Evolutionary conservation across 2,113 vertebrate genomes (phyloP).

Genomic region (Gavialis gangeticus): DNA sequence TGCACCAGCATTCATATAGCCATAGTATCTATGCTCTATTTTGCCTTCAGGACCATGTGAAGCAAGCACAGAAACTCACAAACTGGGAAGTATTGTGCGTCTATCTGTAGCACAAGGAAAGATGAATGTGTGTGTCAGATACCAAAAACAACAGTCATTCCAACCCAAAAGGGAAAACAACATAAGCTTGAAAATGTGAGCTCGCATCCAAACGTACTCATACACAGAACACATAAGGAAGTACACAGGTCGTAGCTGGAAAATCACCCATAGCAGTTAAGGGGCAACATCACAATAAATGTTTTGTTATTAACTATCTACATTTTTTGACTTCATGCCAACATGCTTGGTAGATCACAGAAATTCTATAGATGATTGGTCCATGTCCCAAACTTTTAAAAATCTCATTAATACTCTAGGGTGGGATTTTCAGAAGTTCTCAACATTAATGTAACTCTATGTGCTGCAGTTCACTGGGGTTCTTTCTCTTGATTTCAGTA

Average conservation of each 20-base stretch:
- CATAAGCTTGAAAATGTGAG: conserved; percentile 49
- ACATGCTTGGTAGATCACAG: neutral
- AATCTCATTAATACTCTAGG: neutral
- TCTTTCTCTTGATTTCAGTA: neutral
- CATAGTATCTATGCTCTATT: neutral
- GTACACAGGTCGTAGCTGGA: neutral
- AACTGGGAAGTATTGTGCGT: neutral
- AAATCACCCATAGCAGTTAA: neutral
- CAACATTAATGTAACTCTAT: neutral
- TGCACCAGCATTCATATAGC: neutral
- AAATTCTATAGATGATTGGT: neutral
- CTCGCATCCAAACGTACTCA: conserved; percentile 18
- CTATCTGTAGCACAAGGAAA: neutral
- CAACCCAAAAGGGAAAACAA: conserved; percentile 39
- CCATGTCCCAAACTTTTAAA: neutral
- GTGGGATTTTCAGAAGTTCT: neutral
- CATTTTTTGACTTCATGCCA: neutral
- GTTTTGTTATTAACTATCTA: neutral
- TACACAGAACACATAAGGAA: conserved; percentile 5
- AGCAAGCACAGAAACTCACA: conserved; percentile 8
- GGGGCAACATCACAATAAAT: neutral
- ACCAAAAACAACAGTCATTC: conserved; percentile 32
- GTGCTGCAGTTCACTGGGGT: neutral
- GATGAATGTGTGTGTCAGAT: neutral
- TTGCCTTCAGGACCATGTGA: neutral